phyloP scores from a whole-genome alignment of 2,888 invertebrate species.

The Eupithecia subumbrata region DNA sequence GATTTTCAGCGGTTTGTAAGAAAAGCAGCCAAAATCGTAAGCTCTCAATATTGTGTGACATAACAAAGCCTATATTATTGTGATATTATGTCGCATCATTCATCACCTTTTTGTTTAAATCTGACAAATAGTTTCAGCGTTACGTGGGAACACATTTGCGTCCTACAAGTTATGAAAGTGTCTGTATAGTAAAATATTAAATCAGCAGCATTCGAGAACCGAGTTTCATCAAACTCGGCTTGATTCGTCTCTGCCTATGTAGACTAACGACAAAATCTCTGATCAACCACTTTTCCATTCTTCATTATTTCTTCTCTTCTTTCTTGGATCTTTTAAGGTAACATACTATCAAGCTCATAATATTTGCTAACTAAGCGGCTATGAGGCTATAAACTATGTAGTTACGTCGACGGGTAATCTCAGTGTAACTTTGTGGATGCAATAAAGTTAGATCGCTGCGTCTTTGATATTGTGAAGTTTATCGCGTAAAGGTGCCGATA shows the following conservation, averaged over 20 bases:
- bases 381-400: conserved; percentile 32
- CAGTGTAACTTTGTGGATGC: conserved; percentile 39
- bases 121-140: neutral
- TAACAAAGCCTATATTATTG: neutral
- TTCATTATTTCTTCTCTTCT: neutral
- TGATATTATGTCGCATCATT: neutral
- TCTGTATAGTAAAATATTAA: neutral
- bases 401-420: conserved; percentile 30
- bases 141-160: neutral
- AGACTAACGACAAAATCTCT: neutral
- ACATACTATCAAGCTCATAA: neutral
- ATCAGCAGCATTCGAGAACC: neutral
- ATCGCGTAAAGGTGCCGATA: conserved; percentile 35
- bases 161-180: neutral
- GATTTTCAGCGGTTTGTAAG: neutral
- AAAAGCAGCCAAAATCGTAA: neutral
- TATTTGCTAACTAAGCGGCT: conserved; percentile 7
- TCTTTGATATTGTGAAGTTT: conserved; percentile 42
- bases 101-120: neutral
- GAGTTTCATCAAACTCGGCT: neutral
- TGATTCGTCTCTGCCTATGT: neutral
- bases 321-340: neutral
- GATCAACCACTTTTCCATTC: neutral
- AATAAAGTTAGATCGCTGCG: conserved; percentile 41
- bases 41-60: neutral